Percentiles rank a stretch among this genome's conserved stretches.
These are phyloP conservation scores for Phrynocephalus guinanensis DNA, from an alignment of 2,797 vertebrate genomes.

Conservation along the genomic window DNA sequence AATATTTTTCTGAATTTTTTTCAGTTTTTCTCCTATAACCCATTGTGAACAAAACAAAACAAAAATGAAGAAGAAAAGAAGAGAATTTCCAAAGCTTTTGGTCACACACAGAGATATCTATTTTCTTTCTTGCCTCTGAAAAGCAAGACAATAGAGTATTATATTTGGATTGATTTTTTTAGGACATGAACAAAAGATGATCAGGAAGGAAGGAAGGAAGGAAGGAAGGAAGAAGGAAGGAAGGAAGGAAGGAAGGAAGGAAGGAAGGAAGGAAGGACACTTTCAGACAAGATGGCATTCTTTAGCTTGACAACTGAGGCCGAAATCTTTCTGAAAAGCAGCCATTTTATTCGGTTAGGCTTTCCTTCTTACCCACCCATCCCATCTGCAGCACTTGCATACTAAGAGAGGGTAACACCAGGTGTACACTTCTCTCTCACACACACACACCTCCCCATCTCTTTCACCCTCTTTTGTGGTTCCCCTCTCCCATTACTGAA, in stretches of 20 bases:
- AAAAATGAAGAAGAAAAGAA: too few relatives aligned
- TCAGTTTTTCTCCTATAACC: too few relatives aligned
- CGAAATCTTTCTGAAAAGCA: constrained; percentile 3
- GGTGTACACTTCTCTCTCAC: neutral
- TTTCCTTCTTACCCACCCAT: neutral
- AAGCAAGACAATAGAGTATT: neutral
- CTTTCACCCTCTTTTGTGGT: neutral
- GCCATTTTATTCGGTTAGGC: neutral
- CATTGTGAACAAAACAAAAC: too few relatives aligned
- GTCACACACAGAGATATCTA: neutral
- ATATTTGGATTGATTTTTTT: neutral
- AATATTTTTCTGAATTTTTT: too few relatives aligned
- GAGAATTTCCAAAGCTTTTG: too few relatives aligned
- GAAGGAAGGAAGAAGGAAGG: neutral
- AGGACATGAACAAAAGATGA: neutral
- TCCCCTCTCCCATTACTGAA: constrained; percentile 14
- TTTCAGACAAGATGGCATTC: neutral
- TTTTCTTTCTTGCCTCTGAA: neutral
- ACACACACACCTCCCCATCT: neutral
- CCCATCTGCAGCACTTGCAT: neutral
- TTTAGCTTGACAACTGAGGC: neutral
- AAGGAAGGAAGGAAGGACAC: neutral
- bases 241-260: neutral
- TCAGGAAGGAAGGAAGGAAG: neutral
- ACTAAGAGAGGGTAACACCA: neutral